phyloP scores from a whole-genome alignment of 2,797 vertebrate species.

The Poliocrania exsul region DNA sequence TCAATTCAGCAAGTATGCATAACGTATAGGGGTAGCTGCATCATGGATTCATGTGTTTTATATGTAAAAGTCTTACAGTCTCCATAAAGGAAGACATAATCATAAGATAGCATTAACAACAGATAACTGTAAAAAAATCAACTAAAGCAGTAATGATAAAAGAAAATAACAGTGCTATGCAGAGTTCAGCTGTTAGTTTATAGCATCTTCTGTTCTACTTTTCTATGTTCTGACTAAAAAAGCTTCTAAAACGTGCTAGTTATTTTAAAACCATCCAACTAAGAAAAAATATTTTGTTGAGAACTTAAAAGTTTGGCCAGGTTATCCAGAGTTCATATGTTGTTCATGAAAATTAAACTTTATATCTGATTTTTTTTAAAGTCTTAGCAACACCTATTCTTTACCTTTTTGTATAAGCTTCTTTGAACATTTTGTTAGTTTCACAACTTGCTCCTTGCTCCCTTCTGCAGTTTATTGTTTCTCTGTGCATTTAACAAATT shows the following conservation, averaged over 20 bases:
- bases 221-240: background rate
- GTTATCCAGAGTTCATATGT: background rate
- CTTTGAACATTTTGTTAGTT: constrained; percentile 46
- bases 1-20: background rate
- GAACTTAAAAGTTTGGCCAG: background rate
- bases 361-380: background rate
- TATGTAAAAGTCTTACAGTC: background rate
- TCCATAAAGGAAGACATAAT: background rate
- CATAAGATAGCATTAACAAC: background rate
- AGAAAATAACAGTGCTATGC: background rate
- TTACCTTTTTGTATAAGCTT: constrained; percentile 17
- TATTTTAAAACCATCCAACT: background rate
- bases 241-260: background rate
- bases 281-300: background rate
- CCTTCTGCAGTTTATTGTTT: constrained; percentile 5
- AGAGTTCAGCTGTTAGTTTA: background rate
- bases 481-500: constrained; percentile 7
- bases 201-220: background rate
- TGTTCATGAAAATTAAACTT: background rate
- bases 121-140: background rate
- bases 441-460: background rate
- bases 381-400: background rate
- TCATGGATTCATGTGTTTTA: background rate
- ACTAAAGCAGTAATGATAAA: background rate
- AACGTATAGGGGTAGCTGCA: background rate